Evolutionary conservation across 2,113 vertebrate genomes (phyloP).

Genomic region (Todiramphus chloris): DNA sequence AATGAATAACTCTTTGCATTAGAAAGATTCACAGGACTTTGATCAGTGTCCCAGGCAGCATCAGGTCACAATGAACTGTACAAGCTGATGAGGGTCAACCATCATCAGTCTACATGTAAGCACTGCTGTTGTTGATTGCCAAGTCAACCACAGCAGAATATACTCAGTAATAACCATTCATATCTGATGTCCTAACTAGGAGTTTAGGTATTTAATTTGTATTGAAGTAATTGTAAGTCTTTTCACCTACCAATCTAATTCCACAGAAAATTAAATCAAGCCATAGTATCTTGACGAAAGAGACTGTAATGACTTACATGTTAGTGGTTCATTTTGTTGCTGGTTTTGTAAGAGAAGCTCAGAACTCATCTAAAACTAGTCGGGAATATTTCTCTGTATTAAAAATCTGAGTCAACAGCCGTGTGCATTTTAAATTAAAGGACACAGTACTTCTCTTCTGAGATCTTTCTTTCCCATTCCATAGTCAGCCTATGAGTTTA

Average conservation of each 20-base stretch:
- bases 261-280: not conserved
- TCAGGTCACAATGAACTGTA: conserved; percentile 62
- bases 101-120: not conserved
- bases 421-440: not conserved
- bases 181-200: not conserved
- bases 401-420: not conserved
- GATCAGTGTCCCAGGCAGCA: conserved; percentile 65
- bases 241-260: not conserved
- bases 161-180: not conserved
- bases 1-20: conserved; percentile 66
- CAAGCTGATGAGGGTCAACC: conserved; percentile 53
- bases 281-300: not conserved
- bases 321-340: not conserved
- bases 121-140: conserved; percentile 16
- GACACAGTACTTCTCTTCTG: not conserved
- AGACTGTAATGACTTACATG: not conserved
- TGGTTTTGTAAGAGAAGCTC: not conserved
- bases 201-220: not conserved
- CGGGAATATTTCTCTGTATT: not conserved
- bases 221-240: not conserved
- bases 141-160: conserved; percentile 16
- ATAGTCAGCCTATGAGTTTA: not conserved
- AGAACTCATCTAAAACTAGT: not conserved
- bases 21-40: conserved; percentile 66
- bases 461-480: not conserved